These are phyloP conservation scores for Delphinapterus leucas DNA, from an alignment of 2,113 vertebrate species.

Conservation along the genomic window DNA sequence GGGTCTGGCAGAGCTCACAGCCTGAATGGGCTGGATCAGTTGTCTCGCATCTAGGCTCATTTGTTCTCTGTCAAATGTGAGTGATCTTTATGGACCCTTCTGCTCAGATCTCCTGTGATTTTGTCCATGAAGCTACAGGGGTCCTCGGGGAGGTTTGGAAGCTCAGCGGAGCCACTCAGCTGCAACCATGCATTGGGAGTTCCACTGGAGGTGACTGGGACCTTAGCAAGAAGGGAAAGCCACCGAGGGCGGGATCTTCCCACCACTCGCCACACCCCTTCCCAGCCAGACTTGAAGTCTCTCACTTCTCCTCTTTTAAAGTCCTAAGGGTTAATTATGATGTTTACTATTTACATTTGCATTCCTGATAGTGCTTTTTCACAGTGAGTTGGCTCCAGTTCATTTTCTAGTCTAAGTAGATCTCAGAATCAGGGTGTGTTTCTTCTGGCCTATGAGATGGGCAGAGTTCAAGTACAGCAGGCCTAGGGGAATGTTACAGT, in stretches of 20 bases:
- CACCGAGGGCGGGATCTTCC: neutral
- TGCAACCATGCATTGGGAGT: accelerated
- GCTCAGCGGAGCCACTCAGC: neutral
- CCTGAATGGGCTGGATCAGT: neutral
- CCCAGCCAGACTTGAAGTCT: neutral
- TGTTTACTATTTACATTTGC: slow-evolving; percentile 3
- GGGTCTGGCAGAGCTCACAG: neutral
- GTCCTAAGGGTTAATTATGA: neutral
- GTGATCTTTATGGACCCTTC: neutral
- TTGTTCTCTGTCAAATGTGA: neutral
- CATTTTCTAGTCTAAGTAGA: neutral
- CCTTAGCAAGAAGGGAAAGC: neutral
- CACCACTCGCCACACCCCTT: neutral
- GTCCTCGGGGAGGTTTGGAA: neutral
- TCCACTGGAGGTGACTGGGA: neutral
- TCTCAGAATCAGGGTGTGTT: neutral
- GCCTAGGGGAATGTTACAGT: neutral
- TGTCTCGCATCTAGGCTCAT: neutral
- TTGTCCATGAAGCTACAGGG: neutral
- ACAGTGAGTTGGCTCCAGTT: neutral
- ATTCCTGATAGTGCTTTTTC: neutral
- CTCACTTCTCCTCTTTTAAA: neutral
- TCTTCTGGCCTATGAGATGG: neutral
- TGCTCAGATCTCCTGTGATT: neutral
- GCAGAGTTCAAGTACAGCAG: neutral